Evolutionary conservation across 1,140 invertebrate genomes (phyloP), one percentile per base, ranked within the genome.

Genomic region (Steinernema khuongi): DNA sequence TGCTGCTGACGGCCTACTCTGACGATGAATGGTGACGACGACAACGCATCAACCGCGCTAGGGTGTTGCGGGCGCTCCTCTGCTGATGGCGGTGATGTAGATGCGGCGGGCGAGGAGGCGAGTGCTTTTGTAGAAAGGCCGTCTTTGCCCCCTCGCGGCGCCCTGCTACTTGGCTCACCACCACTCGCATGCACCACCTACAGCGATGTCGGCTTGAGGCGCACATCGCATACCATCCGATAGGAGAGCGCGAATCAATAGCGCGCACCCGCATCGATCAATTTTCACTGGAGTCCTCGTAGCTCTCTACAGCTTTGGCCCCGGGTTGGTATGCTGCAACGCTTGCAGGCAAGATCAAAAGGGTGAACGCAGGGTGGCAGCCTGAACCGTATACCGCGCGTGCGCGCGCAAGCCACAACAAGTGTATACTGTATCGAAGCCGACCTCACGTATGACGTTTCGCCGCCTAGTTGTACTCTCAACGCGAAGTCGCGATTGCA

Each of bases 161-260:
- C 50, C 22, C 50, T 60, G 19, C 50, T 60, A 60, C 50, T 60
- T 22, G 50, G 50, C 50, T 60, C 50, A 60, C 50, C 50, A 26
- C 50, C 50, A 60, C 50, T 60, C 50, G 50, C 50, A 60, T 60
- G 50, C 50, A 60, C 50, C 50, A 60, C 50, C 50, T 60, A 60
- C 50, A 60, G 50, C 50, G 50, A 60, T 60, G 50, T 22, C 50
- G 50, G 50, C 50, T 60, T 60, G 50, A 60, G 50, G 50, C 50
- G 50, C 50, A 60, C 50, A 60, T 60, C 50, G 50, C 50, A 60
- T 60, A 60, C 50, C 50, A 60, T 60, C 50, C 50, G 50, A 60
- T 60, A 60, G 50, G 50, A 60, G 50, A 60, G 50, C 50, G 50
- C 50, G 50, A 60, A 60, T 60, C 50, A 60, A 60, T 60, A 60